Evolutionary conservation across 2,797 vertebrate genomes (phyloP), one percentile per base, ranked within the genome.

Genomic region (Melanotaenia trifasciata): DNA sequence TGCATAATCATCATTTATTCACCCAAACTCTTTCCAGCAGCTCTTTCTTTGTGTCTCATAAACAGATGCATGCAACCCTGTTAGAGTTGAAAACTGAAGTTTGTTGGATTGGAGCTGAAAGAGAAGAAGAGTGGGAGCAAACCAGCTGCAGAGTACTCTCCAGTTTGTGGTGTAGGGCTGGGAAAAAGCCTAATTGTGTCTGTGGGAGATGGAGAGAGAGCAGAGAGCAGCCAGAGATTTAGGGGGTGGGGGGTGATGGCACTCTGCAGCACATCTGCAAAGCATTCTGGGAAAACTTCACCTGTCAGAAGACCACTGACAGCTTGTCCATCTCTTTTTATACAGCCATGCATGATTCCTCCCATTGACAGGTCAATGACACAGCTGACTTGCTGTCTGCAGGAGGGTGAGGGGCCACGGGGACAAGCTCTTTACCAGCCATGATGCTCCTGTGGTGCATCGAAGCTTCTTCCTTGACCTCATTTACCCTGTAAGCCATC

Each of bases 311-410:
- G 80, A 75, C 65, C 78, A 3, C 80, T 83, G 87, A 87, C 91
- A 90, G 89, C 89, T 84, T 87, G 79, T 85, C 83, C 73, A 83
- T 84, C 80, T 89, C 88, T 87, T 87, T 85, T 90, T 90, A 85
- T 86, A 90, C 81, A 79, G 82, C 87, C 83, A 81, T 70, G 85
- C 69, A 77, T 85, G 86, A 86, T 82, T 77, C 76, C 81, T 76
- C 78, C 83, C 82, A 89, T 91, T 90, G 90, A 84, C 79, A 72
- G 84, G 80, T 81, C 90, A 88, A 87, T 88, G 85, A 87, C 84
- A 91, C 85, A 84, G 79, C 75, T 87, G 85, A 90, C 81, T 88
- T 79, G 77, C 69, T 72, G 79, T 76, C 86, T 64, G 5, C 70
- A 32, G 84, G 82, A 72, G 77, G 78, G 58, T 10, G 14, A 62